Conservation (phyloP, 2,797 vertebrate genomes). For the Tinamus major region DNA sequence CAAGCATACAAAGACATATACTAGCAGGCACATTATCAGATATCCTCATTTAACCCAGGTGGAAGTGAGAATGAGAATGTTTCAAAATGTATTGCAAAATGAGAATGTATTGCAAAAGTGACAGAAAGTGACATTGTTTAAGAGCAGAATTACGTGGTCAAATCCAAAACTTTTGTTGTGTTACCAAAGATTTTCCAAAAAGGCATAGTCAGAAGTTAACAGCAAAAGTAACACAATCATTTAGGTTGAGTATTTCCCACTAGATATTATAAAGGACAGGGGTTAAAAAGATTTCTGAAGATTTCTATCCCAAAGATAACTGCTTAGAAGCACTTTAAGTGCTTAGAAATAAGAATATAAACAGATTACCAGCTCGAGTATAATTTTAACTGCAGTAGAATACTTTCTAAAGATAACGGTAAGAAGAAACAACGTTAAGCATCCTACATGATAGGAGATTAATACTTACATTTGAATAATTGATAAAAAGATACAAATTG, state of each 20-base stretch:
- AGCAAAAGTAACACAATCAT: neutral
- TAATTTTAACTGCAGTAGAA: neutral
- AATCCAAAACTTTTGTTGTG: neutral
- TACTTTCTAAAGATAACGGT: neutral
- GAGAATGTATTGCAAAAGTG: neutral
- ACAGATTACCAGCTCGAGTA: neutral
- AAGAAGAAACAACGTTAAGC: neutral
- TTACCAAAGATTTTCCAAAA: neutral
- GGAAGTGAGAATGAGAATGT: slow-evolving; percentile 12
- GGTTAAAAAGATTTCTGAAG: neutral
- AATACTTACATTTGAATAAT: neutral
- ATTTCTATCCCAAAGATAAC: neutral
- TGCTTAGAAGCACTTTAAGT: neutral
- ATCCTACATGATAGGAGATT: neutral
- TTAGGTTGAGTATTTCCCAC: neutral
- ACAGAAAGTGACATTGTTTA: neutral
- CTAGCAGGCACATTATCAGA: neutral
- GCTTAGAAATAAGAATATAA: neutral
- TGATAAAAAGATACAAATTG: slow-evolving; percentile 14
- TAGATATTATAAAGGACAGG: neutral
- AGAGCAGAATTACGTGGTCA: neutral
- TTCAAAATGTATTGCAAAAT: neutral
- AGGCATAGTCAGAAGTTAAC: neutral
- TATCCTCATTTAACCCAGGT: slow-evolving; percentile 4
- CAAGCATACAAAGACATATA: neutral